Conservation (phyloP, 2,797 vertebrate genomes). For the Cichlasoma orientale region DNA sequence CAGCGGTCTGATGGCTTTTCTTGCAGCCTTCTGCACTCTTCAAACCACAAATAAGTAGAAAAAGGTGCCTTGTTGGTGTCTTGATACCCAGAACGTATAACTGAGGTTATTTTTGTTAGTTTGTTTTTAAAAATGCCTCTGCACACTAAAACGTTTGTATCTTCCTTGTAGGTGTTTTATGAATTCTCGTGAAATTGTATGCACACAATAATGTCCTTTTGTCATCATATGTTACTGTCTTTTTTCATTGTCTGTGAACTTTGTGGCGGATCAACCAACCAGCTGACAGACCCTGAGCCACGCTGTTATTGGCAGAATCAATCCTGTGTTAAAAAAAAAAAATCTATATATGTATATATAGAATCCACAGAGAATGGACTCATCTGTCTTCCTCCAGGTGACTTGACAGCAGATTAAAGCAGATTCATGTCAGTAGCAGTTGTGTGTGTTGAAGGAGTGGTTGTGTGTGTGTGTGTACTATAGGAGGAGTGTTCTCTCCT, state of each 20-base stretch:
- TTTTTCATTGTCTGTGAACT: too few species aligned
- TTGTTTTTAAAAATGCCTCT: neutral
- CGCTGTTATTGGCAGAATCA: neutral
- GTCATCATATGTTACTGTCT: too few species aligned
- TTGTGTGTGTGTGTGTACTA: slow-evolving; percentile 19
- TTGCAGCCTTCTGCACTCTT: neutral
- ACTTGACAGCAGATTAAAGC: neutral
- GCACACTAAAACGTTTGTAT: neutral
- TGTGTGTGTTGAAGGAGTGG: slow-evolving; percentile 50
- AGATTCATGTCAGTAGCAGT: slow-evolving; percentile 3
- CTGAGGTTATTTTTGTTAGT: neutral
- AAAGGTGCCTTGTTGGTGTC: neutral
- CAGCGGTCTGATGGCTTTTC: neutral
- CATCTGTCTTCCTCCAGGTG: neutral
- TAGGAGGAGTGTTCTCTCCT: slow-evolving; percentile 44
- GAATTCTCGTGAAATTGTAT: neutral
- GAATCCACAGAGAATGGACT: neutral
- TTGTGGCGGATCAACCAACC: neutral
- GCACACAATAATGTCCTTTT: neutral
- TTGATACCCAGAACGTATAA: neutral
- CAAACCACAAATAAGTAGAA: neutral
- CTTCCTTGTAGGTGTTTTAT: neutral
- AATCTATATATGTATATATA: neutral
- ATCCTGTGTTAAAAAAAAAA: too few species aligned
- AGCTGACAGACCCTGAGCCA: neutral